A percentile compares a stretch with the other conserved stretches of the same genome.
phyloP scores from a whole-genome alignment of 2,797 vertebrate genomes.

The Brachymystax lenok region DNA sequence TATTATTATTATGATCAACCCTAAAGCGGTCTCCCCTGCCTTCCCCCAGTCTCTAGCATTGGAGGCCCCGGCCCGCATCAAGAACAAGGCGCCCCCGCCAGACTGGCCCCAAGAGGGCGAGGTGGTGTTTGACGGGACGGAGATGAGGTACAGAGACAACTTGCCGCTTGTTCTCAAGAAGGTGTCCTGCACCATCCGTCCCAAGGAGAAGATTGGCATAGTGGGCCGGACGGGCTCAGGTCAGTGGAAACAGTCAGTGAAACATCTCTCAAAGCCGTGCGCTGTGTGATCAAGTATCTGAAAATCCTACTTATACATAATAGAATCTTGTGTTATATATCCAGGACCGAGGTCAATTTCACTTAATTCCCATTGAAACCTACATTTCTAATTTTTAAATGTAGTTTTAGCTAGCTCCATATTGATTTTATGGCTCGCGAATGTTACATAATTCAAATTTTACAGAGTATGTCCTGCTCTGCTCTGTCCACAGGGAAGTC shows the following conservation, averaged over 20 bases:
- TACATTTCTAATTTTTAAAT: not conserved
- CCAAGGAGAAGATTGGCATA: conserved; percentile 92
- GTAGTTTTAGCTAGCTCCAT: not conserved
- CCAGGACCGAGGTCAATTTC: not conserved
- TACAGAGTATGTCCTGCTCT: not conserved
- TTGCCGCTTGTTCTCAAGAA: conserved; percentile 90
- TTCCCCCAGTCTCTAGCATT: conserved; percentile 76
- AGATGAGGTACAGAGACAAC: conserved; percentile 90
- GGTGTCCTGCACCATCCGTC: conserved; percentile 87
- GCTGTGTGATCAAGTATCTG: not conserved
- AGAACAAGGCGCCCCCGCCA: conserved; percentile 81
- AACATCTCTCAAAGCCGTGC: not conserved
- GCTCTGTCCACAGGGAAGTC: conserved; percentile 80
- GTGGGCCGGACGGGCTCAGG: conserved; percentile 92
- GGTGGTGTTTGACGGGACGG: conserved; percentile 84
- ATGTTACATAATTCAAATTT: not conserved
- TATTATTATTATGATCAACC: not conserved
- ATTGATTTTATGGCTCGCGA: not conserved
- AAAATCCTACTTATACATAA: not conserved
- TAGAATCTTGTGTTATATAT: not conserved
- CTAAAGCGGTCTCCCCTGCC: not conserved
- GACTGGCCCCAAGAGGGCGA: conserved; percentile 87
- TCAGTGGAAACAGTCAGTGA: not conserved
- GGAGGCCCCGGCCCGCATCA: conserved; percentile 89
- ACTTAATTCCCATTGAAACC: not conserved